Evolutionary conservation across 2,797 vertebrate species (phyloP).

Genomic region (Hirundo rustica): DNA sequence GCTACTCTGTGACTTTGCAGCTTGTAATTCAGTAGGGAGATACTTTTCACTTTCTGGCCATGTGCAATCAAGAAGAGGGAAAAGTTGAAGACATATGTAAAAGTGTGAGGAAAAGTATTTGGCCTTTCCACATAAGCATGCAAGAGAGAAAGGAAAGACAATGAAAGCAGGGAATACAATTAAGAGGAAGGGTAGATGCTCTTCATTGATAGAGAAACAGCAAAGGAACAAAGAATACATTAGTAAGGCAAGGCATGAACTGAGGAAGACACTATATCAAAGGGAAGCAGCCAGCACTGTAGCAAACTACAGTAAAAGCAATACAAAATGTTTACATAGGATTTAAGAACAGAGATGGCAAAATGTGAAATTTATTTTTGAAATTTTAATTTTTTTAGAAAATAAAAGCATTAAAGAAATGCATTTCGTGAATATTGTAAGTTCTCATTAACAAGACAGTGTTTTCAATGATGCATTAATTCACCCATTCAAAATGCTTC

Average conservation of each 20-base stretch:
- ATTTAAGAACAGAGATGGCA: not conserved
- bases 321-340: not conserved
- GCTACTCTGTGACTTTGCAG: not conserved
- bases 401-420: not conserved
- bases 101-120: not conserved
- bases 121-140: not conserved
- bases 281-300: not conserved
- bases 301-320: not conserved
- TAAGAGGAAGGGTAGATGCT: not conserved
- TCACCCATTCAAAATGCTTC: conserved; percentile 15
- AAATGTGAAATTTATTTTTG: not conserved
- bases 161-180: not conserved
- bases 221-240: not conserved
- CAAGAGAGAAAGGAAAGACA: not conserved
- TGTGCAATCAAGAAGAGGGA: not conserved
- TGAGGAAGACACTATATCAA: not conserved
- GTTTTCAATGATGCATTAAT: not conserved
- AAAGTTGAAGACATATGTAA: not conserved
- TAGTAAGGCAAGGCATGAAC: not conserved
- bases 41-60: not conserved
- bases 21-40: not conserved
- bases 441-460: not conserved
- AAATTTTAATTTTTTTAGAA: not conserved
- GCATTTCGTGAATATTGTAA: not conserved
- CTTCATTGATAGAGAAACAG: not conserved